phyloP scores from a whole-genome alignment of 1,140 invertebrate genomes.

The Pemphigus obesinymphae region DNA sequence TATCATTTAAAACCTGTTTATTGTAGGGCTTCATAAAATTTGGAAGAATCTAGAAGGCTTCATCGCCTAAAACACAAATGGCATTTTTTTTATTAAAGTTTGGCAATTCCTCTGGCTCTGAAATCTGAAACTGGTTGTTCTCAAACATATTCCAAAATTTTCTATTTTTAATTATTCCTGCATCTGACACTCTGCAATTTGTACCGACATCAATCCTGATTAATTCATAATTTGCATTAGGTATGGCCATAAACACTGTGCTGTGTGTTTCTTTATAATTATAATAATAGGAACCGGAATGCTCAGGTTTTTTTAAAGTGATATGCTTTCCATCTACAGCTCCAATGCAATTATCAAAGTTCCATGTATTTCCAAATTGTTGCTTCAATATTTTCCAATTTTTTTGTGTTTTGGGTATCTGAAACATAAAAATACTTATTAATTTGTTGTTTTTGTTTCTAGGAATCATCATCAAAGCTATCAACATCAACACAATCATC shows the following conservation, averaged over 20 bases:
- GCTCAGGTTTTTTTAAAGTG: not conserved
- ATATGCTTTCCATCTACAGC: not conserved
- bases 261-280: conserved; percentile 48
- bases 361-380: not conserved
- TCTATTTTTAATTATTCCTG: conserved; percentile 45
- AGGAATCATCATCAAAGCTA: not conserved
- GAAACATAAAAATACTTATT: not conserved
- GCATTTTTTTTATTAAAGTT: conserved; percentile 43
- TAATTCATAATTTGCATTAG: conserved; percentile 44
- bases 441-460: not conserved
- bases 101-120: conserved; percentile 33
- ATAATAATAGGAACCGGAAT: not conserved
- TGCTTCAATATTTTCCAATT: no score
- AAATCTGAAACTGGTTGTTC: conserved; percentile 42
- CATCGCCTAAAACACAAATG: conserved; percentile 28
- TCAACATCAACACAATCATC: not conserved
- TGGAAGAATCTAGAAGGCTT: conserved; percentile 43
- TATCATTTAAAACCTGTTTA: not conserved
- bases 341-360: not conserved
- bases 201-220: conserved; percentile 41
- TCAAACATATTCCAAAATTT: conserved; percentile 44
- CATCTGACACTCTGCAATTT: conserved; percentile 49
- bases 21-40: conserved; percentile 51
- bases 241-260: conserved; percentile 44
- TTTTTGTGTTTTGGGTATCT: no score